Conservation (phyloP, 2,797 vertebrate species). For the Echiichthys vipera region DNA sequence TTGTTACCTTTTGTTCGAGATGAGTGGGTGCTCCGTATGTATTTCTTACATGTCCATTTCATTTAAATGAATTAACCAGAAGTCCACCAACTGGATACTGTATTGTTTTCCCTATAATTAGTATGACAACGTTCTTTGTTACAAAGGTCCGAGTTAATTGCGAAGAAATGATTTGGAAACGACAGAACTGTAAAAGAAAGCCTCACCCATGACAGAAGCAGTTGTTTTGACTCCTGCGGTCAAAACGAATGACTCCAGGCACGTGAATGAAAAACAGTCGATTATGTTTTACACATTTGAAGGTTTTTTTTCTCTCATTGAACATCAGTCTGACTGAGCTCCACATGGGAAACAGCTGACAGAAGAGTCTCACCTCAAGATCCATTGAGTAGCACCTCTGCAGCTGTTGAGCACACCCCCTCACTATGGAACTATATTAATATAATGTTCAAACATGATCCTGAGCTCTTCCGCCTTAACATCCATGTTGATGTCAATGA, state of each 20-base stretch:
- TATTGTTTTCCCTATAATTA: not conserved
- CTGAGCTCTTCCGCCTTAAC: not conserved
- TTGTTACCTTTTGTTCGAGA: not conserved
- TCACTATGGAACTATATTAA: not conserved
- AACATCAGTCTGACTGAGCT: not conserved
- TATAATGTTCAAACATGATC: not conserved
- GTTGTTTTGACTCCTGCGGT: not conserved
- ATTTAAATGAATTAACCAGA: no score
- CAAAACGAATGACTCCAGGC: not conserved
- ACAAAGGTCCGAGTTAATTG: not conserved
- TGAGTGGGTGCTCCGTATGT: not conserved
- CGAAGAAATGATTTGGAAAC: not conserved
- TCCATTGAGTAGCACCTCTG: not conserved
- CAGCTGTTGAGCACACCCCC: not conserved
- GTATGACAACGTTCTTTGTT: not conserved
- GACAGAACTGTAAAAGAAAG: slow-evolving; percentile 7
- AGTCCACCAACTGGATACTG: not conserved
- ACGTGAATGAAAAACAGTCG: not conserved
- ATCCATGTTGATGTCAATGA: not conserved
- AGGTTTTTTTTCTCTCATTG: not conserved
- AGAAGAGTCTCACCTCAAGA: not conserved
- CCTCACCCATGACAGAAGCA: not conserved
- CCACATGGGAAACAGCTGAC: not conserved
- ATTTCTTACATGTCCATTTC: no score
- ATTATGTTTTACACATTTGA: not conserved